A percentile compares a stretch with the other conserved stretches of the same genome.
These are phyloP conservation scores for Lithosia quadra DNA, from an alignment of 2,888 invertebrate species.

Conservation along the genomic window DNA sequence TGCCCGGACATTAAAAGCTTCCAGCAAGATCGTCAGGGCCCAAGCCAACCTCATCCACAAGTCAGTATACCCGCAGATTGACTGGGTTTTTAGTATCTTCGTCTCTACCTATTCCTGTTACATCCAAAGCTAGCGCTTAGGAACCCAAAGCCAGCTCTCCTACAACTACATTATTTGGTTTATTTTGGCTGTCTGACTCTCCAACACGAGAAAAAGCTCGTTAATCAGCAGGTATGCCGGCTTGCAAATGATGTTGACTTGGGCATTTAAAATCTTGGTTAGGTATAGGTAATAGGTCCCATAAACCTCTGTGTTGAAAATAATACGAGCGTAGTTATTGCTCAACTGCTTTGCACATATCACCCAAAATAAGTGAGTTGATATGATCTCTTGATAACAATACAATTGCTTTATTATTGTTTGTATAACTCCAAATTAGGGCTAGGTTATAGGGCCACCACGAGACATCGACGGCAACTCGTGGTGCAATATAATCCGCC, in stretches of 20 bases:
- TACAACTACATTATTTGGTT: neutral
- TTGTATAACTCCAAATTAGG: neutral
- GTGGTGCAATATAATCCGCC: neutral
- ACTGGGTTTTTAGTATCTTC: neutral
- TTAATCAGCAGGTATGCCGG: neutral
- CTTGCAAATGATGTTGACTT: neutral
- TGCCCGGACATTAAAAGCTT: too few species aligned
- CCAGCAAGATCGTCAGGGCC: neutral
- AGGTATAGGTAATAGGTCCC: too few species aligned
- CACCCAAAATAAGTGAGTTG: neutral
- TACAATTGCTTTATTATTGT: neutral
- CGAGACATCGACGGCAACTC: neutral
- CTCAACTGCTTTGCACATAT: neutral
- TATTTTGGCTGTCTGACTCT: neutral
- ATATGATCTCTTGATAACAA: conserved; percentile 3
- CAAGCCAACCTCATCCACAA: too few species aligned
- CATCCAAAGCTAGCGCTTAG: neutral
- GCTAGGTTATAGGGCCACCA: neutral
- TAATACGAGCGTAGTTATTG: neutral
- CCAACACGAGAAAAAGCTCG: neutral
- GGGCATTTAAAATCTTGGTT: neutral
- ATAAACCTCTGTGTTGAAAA: neutral
- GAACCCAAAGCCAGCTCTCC: neutral
- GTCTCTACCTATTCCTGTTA: neutral
- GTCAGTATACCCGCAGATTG: too few species aligned